Percentiles rank a stretch among this genome's conserved stretches.
phyloP scores from a whole-genome alignment of 92 coral and sea anemone genomes.

The Metridium senile region DNA sequence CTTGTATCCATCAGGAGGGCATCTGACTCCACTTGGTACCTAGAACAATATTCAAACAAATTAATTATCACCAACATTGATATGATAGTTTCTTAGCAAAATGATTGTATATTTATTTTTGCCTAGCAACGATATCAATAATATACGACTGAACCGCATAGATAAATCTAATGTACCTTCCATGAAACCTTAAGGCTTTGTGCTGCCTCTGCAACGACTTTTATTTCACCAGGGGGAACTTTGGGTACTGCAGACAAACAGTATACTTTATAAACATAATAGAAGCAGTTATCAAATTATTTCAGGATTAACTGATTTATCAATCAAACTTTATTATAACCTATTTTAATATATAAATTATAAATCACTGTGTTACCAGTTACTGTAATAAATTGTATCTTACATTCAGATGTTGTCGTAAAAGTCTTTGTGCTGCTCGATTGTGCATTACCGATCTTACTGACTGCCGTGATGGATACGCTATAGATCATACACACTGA shows the following conservation, averaged over 20 bases:
- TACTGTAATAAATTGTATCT: background rate
- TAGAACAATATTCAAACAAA: background rate
- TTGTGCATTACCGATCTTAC: conserved; percentile 36
- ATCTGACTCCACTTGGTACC: background rate
- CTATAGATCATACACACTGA: conserved; percentile 33
- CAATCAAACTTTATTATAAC: too few species aligned
- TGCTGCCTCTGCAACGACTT: background rate
- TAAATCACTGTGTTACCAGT: too few species aligned
- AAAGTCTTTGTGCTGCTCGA: conserved; percentile 27
- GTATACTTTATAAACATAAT: background rate
- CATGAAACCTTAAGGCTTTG: background rate
- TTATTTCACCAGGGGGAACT: background rate
- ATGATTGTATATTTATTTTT: too few species aligned
- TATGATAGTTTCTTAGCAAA: too few species aligned
- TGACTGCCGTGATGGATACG: conserved; percentile 36
- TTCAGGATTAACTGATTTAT: too few species aligned
- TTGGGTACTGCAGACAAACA: conserved; percentile 7
- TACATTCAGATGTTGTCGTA: conserved; percentile 47
- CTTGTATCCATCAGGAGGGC: conserved; percentile 22
- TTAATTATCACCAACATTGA: background rate
- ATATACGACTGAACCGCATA: background rate
- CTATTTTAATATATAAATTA: too few species aligned
- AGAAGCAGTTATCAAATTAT: background rate
- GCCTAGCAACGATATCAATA: background rate
- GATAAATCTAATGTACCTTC: background rate